A percentile compares a stretch with the other conserved stretches of the same genome.
These are phyloP conservation scores for Brachyptera risi DNA, from an alignment of 2,888 invertebrate species.

Conservation along the genomic window DNA sequence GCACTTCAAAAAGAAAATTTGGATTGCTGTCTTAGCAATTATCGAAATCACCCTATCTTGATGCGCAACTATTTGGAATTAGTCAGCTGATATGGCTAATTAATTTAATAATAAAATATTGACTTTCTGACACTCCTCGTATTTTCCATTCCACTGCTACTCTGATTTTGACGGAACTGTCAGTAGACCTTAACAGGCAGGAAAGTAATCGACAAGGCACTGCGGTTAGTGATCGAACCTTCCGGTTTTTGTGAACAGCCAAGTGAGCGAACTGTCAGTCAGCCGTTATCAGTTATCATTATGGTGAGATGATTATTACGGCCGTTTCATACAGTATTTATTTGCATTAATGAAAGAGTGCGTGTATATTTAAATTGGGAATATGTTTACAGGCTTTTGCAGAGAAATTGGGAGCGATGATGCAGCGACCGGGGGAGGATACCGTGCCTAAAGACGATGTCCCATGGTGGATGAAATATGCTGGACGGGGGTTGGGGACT, in stretches of 20 bases:
- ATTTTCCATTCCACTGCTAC: neutral
- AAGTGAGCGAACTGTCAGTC: too few species aligned
- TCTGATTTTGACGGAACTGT: neutral
- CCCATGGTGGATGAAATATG: slow-evolving; percentile 88
- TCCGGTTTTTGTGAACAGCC: slow-evolving; percentile 15
- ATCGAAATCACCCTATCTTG: too few species aligned
- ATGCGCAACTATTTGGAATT: too few species aligned
- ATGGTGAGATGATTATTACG: neutral
- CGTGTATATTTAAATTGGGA: too few species aligned
- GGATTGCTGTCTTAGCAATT: too few species aligned
- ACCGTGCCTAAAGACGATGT: slow-evolving; percentile 73
- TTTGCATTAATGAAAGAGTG: too few species aligned
- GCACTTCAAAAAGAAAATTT: neutral
- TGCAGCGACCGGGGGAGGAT: slow-evolving; percentile 73
- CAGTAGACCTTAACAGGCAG: neutral
- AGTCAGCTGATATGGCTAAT: too few species aligned
- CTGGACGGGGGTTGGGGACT: slow-evolving; percentile 76
- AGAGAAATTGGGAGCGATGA: slow-evolving; percentile 73
- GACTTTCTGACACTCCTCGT: neutral
- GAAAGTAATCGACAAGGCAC: neutral
- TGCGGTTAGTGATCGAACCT: slow-evolving; percentile 9
- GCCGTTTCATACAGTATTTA: slow-evolving; percentile 8
- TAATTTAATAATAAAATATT: too few species aligned
- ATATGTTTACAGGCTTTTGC: slow-evolving; percentile 60
- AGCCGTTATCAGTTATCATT: too few species aligned